These are phyloP conservation scores for Adoxophyes honmai DNA, from an alignment of 1,140 invertebrate genomes.

Conservation along the genomic window DNA sequence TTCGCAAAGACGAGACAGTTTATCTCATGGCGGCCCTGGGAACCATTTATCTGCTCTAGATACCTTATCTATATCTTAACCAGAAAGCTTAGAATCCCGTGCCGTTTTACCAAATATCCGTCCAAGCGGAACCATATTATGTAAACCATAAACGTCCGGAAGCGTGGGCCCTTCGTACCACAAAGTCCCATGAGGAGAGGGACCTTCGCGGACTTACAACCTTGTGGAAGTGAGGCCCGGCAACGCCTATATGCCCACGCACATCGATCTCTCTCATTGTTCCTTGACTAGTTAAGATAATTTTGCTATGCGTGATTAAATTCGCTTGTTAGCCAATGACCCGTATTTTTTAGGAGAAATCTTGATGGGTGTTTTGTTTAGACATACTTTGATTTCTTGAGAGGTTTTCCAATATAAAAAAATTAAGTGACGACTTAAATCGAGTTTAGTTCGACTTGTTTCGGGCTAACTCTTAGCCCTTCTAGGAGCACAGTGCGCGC, in stretches of 20 bases:
- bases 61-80: slow-evolving; percentile 11
- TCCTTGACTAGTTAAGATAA: slow-evolving; percentile 20
- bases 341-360: background rate
- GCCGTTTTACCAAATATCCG: slow-evolving; percentile 19
- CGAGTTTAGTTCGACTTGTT: no score
- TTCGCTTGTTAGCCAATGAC: slow-evolving; percentile 12
- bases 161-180: slow-evolving; percentile 51
- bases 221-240: slow-evolving; percentile 31
- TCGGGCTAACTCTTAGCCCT: no score
- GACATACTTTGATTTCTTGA: no score
- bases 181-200: slow-evolving; percentile 39
- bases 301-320: slow-evolving; percentile 9
- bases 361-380: no score
- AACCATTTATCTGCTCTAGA: slow-evolving; percentile 5
- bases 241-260: slow-evolving; percentile 40
- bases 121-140: slow-evolving; percentile 48
- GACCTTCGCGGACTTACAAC: slow-evolving; percentile 42
- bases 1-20: background rate
- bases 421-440: no score
- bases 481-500: no score
- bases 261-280: slow-evolving; percentile 53
- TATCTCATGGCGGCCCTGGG: slow-evolving; percentile 1
- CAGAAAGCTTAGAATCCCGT: background rate
- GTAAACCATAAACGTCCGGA: slow-evolving; percentile 45
- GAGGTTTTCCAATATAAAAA: no score